Base-by-base conservation (phyloP, 2,888 invertebrate genomes). In the Antheraea assamensis region DNA sequence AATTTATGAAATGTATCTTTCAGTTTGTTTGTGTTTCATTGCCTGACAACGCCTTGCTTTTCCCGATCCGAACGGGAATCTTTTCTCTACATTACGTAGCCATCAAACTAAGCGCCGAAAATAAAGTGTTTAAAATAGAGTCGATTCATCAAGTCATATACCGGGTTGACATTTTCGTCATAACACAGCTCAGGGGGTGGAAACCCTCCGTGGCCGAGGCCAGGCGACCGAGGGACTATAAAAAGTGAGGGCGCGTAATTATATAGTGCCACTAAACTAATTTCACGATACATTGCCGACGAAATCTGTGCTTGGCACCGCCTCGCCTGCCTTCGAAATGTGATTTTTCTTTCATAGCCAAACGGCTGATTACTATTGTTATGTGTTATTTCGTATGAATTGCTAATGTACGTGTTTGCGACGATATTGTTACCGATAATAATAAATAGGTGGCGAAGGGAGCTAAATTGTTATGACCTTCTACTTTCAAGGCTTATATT, bases 201-300 rank as follows among this genome's bases (percentile, higher is more conserved):
- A 82, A 81, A 82, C 87, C 88, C 85, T 83, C 82, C 79, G 74
- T 78, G 79, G 74, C 80, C 81, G 79, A 77, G 81, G 75, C 75
- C 77, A 81, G 75, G 72, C 82, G 81, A 79, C 80, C 81, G 82
- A 85, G 89, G 90, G 90, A 84, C 89, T 84, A 92, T 92, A 94
- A 94, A 94, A 94, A 93, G 87, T 88, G 86, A 88, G 93, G 92
- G 90, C 87, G 87, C 92, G 90, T 94, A 94, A 94, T 94, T 94
- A 94, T 93, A 94, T 94, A 94, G 93, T 94, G 92, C 92, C 92
- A 93, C 92, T 93, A 94, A 94, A 94, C 94, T 94, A 94, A 94
- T 94, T 94, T 94, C 93, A 94, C 94, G 94, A 93, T 94, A 94
- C 93, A 94, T 93, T 93, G 94, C 92, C 92, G 88, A 87, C 92